Conservation (phyloP, 2,113 vertebrate species). For the Rhinoderma darwinii region DNA sequence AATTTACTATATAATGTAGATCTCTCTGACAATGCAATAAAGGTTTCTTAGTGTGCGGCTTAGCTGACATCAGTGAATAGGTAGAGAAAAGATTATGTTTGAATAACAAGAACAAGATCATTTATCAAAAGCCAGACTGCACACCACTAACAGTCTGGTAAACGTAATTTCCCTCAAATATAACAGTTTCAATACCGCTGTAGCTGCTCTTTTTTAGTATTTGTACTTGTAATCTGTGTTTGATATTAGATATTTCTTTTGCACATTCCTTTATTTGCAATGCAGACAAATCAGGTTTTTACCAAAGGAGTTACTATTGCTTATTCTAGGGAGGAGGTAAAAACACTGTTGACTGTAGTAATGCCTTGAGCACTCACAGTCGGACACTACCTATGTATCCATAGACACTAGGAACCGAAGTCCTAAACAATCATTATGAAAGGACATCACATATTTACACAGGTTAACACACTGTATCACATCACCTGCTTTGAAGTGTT, state of each 20-base stretch:
- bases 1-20: neutral
- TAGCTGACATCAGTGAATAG: conserved; percentile 9
- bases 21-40: neutral
- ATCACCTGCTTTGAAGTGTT: too few relatives aligned
- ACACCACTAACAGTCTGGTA: neutral
- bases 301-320: too few relatives aligned
- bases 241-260: too few relatives aligned
- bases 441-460: neutral
- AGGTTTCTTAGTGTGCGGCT: neutral
- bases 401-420: neutral
- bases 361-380: neutral
- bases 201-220: neutral
- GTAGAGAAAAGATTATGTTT: conserved; percentile 16
- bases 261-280: too few relatives aligned
- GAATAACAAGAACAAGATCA: conserved; percentile 3
- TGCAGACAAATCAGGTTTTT: too few relatives aligned
- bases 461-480: too few relatives aligned
- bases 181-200: neutral
- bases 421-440: too few relatives aligned
- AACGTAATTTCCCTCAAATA: neutral
- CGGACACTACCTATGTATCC: neutral
- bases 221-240: too few relatives aligned
- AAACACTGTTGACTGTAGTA: too few relatives aligned
- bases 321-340: too few relatives aligned
- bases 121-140: conserved; percentile 25